phyloP scores from a whole-genome alignment of 2,888 invertebrate species.

The Muscina levida region DNA sequence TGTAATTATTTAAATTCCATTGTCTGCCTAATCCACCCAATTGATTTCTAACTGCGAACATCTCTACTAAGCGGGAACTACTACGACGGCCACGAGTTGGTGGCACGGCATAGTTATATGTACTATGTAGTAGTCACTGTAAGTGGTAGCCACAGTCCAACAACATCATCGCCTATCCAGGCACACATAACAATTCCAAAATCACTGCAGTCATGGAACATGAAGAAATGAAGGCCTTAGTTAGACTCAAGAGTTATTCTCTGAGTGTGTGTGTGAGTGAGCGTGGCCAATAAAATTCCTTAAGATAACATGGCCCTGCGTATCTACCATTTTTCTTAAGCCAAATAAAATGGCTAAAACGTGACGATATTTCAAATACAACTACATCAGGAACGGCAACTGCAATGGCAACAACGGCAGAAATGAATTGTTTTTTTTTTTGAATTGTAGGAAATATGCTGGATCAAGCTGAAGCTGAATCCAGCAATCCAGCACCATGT shows the following conservation, averaged over 20 bases:
- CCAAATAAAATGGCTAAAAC: conserved; percentile 65
- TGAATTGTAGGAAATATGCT: conserved; percentile 43
- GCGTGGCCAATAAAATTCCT: conserved; percentile 65
- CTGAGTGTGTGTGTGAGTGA: conserved; percentile 51
- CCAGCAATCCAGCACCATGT: conserved; percentile 33
- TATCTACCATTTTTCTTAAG: conserved; percentile 48
- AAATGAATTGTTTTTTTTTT: conserved; percentile 48
- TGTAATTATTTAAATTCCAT: conserved; percentile 63
- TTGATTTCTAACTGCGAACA: conserved; percentile 63
- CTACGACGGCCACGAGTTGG: conserved; percentile 2
- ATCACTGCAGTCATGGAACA: background rate
- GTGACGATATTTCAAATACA: conserved; percentile 64
- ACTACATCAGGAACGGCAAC: conserved; percentile 26
- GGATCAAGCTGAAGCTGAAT: conserved; percentile 37
- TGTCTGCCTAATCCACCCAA: conserved; percentile 65
- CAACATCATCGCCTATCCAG: background rate
- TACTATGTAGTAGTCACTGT: too few species aligned
- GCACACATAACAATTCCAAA: conserved; percentile 7
- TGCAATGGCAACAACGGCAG: conserved; percentile 31
- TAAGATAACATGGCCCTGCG: conserved; percentile 62
- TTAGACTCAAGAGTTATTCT: conserved; percentile 1
- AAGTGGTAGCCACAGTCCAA: too few species aligned
- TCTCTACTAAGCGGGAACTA: conserved; percentile 42
- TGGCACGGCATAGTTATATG: background rate
- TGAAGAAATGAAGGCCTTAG: conserved; percentile 33